Evolutionary conservation across 2,797 vertebrate genomes (phyloP).

Genomic region (Phylloscopus collybita): DNA sequence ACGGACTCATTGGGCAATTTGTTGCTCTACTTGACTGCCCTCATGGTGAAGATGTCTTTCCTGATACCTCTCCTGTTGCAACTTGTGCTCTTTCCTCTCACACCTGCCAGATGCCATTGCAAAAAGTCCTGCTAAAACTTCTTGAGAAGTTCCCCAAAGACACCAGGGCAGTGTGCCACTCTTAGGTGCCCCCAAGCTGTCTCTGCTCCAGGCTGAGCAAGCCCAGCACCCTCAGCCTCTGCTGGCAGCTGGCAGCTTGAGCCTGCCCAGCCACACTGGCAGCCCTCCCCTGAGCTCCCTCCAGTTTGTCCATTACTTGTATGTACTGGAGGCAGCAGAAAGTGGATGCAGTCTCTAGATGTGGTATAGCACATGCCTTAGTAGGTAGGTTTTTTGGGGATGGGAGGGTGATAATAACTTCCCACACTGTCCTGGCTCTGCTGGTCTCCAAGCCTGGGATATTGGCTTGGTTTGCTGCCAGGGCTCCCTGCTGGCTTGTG

Average conservation of each 20-base stretch:
- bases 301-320: background rate
- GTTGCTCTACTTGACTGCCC: background rate
- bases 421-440: background rate
- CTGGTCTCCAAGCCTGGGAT: background rate
- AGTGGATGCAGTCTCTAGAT: background rate
- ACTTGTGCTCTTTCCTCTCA: background rate
- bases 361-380: background rate
- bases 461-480: background rate
- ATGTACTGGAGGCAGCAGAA: background rate
- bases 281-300: background rate
- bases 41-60: background rate
- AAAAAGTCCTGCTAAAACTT: background rate
- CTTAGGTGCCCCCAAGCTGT: background rate
- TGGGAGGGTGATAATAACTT: background rate
- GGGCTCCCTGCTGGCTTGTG: background rate
- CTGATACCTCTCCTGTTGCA: background rate
- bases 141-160: background rate
- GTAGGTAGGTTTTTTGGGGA: rapidly evolving
- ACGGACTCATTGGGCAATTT: background rate
- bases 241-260: background rate
- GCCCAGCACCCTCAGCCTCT: background rate
- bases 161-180: background rate
- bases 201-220: background rate
- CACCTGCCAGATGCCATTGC: background rate
- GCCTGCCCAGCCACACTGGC: background rate